Base-by-base conservation (phyloP, 1,140 invertebrate genomes). In the Meteorus sp. region DNA sequence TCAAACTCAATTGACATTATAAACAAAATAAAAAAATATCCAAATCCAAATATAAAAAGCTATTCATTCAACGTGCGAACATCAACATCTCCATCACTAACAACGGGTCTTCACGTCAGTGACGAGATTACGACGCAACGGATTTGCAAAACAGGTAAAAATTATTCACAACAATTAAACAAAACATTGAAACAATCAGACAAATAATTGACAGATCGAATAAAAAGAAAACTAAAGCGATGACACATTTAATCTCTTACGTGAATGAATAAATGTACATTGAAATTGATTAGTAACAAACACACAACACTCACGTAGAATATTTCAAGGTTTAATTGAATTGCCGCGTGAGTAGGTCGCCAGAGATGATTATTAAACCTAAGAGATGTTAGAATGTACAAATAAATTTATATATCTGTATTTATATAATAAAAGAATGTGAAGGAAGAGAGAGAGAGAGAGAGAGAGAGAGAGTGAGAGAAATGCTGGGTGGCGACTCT, bases 401-500 rank as follows among this genome's bases (percentile, higher is more conserved):
- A n/a, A n/a, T n/a, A n/a, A n/a, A n/a, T n/a, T n/a, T n/a, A n/a
- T n/a, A n/a, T n/a, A n/a, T n/a, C n/a, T n/a, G n/a, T n/a, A n/a
- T n/a, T n/a, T n/a, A n/a, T n/a, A n/a, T n/a, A 17, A 52, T 37
- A 52, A 25, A 39, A 41, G 39, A 25, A 23, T 2, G 39, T 41
- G 20, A 53, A 37, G 20, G 39, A 23, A 35, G 37, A 52, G 43
- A 54, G 19, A 20, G 22, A 17, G 3, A 13, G 17, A 20, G 3
- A 13, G 20, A 43, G n/a, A 44, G 2, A 11, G 29, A 44, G 8
- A 33, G 17, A 27, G 55, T n/a, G 17, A 50, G 33, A 33, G 33
- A 29, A 2, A 19, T 29, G 22, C 31, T 17, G 22, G 58, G 56
- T 64, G 56, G 53, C 59, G 60, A 53, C 58, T 61, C 47, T 70